Conservation (phyloP, 2,797 vertebrate species). For the Petrocephalus sullivani region DNA sequence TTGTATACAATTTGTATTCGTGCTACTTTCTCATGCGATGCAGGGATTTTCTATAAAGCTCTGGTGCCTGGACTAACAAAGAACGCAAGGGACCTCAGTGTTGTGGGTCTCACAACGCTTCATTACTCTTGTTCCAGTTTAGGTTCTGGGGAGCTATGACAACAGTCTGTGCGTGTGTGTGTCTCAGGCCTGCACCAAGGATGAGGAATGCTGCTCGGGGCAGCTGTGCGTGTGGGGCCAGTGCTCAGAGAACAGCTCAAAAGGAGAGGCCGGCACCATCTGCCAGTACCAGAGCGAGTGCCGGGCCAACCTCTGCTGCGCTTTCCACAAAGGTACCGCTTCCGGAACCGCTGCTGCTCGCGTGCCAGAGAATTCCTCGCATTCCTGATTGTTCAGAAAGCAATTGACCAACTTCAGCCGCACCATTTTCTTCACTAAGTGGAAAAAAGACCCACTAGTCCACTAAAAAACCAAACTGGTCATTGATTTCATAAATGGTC, state of each 20-base stretch:
- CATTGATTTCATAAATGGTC: not conserved
- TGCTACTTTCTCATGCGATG: not conserved
- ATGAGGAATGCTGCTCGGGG: conserved; percentile 78
- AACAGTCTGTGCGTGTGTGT: not conserved
- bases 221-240: conserved; percentile 85
- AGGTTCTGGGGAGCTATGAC: not conserved
- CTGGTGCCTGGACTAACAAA: not conserved
- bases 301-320: conserved; percentile 76
- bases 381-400: not conserved
- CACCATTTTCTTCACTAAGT: not conserved
- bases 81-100: not conserved
- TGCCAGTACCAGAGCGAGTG: conserved; percentile 83
- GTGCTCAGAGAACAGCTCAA: conserved; percentile 65
- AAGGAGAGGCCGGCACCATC: conserved; percentile 79
- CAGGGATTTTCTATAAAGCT: not conserved
- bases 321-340: conserved; percentile 75
- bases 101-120: not conserved
- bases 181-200: conserved; percentile 71
- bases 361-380: not conserved
- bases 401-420: not conserved
- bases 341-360: not conserved
- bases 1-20: not conserved
- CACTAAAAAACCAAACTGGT: not conserved
- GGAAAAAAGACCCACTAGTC: not conserved
- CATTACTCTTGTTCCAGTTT: not conserved